Percentiles rank a stretch among this genome's conserved stretches.
phyloP scores from a whole-genome alignment of 2,888 invertebrate genomes.

The Nebria brevicollis region DNA sequence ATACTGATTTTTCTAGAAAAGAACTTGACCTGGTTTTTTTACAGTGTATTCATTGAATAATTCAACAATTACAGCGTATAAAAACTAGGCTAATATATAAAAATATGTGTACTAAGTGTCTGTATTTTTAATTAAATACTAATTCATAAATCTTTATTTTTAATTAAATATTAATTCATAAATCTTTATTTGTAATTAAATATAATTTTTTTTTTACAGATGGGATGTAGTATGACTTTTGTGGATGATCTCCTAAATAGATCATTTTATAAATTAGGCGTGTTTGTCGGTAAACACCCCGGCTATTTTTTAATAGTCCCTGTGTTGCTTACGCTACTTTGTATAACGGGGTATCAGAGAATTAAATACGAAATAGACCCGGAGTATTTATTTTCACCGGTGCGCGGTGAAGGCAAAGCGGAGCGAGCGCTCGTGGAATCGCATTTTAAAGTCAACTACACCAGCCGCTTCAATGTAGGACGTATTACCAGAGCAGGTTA shows the following conservation, averaged over 20 bases:
- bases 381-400: constrained; percentile 90
- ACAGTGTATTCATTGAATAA: no score
- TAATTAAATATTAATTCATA: no score
- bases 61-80: no score
- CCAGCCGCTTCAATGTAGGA: constrained; percentile 84
- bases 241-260: constrained; percentile 84
- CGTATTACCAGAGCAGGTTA: constrained; percentile 88
- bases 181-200: no score
- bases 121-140: no score
- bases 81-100: no score
- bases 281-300: constrained; percentile 81
- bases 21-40: no score
- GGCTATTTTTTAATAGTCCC: constrained; percentile 91
- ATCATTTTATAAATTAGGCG: constrained; percentile 83
- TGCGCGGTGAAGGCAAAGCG: constrained; percentile 84
- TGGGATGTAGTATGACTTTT: constrained; percentile 68
- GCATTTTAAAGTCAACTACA: constrained; percentile 89
- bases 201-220: background rate
- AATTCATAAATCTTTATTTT: no score
- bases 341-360: constrained; percentile 88
- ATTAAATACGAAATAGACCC: constrained; percentile 92
- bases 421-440: constrained; percentile 85
- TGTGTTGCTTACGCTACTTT: constrained; percentile 80
- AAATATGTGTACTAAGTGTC: no score
- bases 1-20: no score